Conservation (phyloP, 2,888 invertebrate species). For the Sericinus montela region DNA sequence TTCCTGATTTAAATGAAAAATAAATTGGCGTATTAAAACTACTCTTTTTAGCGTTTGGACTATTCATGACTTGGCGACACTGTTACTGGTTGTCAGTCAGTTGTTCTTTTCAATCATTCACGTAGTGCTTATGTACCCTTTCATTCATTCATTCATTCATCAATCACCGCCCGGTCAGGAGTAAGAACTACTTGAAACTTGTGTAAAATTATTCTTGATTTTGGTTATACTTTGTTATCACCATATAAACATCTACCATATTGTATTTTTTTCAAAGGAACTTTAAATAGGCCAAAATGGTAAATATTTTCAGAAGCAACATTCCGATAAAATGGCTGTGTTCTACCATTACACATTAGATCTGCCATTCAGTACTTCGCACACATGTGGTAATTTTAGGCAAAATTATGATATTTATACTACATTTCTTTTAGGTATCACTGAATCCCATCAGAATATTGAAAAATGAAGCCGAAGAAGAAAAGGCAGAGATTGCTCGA, state of each 20-base stretch:
- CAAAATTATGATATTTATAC: constrained; percentile 11
- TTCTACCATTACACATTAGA: neutral
- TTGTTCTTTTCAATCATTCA: too few species aligned
- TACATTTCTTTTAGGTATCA: constrained; percentile 81
- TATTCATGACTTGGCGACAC: too few species aligned
- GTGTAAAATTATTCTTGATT: neutral
- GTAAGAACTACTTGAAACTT: too few species aligned
- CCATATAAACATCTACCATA: neutral
- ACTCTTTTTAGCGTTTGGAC: too few species aligned
- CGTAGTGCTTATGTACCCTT: too few species aligned
- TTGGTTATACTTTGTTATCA: constrained; percentile 13
- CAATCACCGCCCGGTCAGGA: too few species aligned
- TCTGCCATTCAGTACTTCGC: constrained; percentile 25
- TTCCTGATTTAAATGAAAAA: too few species aligned
- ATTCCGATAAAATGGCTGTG: neutral
- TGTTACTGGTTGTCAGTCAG: too few species aligned
- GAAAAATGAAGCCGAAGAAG: constrained; percentile 98
- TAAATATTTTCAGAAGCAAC: constrained; percentile 1
- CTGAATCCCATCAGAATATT: constrained; percentile 96
- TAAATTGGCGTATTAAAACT: too few species aligned
- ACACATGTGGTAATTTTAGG: constrained; percentile 48
- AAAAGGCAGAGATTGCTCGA: constrained; percentile 97
- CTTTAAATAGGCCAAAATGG: constrained; percentile 10
- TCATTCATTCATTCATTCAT: too few species aligned
- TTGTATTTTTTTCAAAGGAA: neutral